phyloP scores from a whole-genome alignment of 2,888 invertebrate genomes.

The Nephrotoma guestfalica region DNA sequence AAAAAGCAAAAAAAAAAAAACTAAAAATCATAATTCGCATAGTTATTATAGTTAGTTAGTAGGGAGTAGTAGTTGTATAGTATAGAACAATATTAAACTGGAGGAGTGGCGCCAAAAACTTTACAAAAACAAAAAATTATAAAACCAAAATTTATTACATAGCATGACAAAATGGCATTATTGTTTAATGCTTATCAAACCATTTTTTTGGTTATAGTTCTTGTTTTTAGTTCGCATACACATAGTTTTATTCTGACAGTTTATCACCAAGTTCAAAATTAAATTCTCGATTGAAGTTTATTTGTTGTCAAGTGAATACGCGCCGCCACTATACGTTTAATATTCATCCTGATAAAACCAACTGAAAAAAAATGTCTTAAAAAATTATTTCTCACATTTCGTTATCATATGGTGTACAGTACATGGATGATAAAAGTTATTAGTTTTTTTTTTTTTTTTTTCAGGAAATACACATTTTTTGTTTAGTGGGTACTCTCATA shows the following conservation, averaged over 20 bases:
- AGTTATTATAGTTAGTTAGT: not conserved
- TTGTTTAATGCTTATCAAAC: not conserved
- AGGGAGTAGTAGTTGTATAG: not conserved
- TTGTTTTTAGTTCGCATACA: not conserved
- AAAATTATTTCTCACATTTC: not conserved
- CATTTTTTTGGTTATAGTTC: not conserved
- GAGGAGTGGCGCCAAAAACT: not conserved
- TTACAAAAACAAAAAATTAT: not conserved
- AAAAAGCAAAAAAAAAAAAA: not conserved
- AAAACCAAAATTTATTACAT: not conserved
- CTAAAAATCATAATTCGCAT: not conserved
- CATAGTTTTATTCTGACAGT: not conserved
- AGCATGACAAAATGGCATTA: not conserved
- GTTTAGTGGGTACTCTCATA: not conserved
- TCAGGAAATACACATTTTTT: not conserved
- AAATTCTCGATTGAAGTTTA: not conserved
- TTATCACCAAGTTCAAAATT: not conserved
- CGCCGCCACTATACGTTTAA: not conserved
- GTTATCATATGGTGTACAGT: not conserved
- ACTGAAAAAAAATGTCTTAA: not conserved
- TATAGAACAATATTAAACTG: not conserved
- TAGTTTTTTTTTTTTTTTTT: not conserved
- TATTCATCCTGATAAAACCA: not conserved
- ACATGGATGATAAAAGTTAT: not conserved
- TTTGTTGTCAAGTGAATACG: not conserved